A percentile compares a stretch with the other conserved stretches of the same genome.
Evolutionary conservation across 2,797 vertebrate species (phyloP).

Genomic region (Malurus splendens): DNA sequence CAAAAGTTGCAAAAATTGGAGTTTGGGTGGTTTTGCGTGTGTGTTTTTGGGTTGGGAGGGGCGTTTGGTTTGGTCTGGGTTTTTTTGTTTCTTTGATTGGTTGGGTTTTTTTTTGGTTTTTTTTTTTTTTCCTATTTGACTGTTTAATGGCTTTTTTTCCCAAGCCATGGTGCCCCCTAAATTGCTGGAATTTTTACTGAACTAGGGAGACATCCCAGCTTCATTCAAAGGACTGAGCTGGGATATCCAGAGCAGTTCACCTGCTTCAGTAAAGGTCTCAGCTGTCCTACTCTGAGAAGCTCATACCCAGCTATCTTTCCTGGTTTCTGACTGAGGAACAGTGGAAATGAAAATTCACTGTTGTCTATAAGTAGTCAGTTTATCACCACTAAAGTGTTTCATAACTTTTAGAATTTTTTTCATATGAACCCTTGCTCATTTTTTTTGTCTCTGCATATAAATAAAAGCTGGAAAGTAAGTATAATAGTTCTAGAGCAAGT

Average conservation of each 20-base stretch:
- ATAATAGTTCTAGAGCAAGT: neutral
- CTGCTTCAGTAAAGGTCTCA: neutral
- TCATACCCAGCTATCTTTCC: neutral
- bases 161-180: neutral
- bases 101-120: neutral
- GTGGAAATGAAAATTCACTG: neutral
- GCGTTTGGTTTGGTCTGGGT: neutral
- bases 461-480: neutral
- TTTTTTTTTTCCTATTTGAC: neutral
- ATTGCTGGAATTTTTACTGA: neutral
- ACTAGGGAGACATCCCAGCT: neutral
- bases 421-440: neutral
- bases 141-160: neutral
- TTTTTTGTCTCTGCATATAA: neutral
- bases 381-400: neutral
- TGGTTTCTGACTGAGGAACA: neutral
- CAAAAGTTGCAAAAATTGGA: neutral
- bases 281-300: neutral
- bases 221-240: neutral
- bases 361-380: neutral
- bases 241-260: neutral
- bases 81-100: neutral
- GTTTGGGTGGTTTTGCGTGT: rapidly evolving
- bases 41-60: neutral
- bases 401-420: neutral